A percentile compares a stretch with the other conserved stretches of the same genome.
Evolutionary conservation across 2,888 invertebrate genomes (phyloP).

Genomic region (Scaeva pyrastri): DNA sequence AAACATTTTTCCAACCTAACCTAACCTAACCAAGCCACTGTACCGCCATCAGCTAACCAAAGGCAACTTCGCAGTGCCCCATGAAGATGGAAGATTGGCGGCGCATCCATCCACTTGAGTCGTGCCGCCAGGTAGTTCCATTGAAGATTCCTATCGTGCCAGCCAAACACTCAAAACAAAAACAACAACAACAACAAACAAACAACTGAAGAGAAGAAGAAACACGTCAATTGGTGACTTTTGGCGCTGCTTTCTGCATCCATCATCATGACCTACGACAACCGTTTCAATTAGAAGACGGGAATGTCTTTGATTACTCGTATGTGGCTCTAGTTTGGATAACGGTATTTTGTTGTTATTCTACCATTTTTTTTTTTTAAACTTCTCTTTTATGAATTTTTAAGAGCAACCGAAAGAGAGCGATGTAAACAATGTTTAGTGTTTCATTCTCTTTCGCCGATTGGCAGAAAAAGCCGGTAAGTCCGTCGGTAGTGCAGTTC

Average conservation of each 20-base stretch:
- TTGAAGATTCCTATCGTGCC: slow-evolving; percentile 63
- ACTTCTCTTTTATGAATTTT: slow-evolving; percentile 3
- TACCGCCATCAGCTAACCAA: no score
- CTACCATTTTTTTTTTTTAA: background rate
- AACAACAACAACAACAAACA: slow-evolving; percentile 27
- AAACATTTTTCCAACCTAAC: slow-evolving; percentile 33
- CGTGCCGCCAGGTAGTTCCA: slow-evolving; percentile 59
- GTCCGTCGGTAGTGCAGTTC: slow-evolving; percentile 52
- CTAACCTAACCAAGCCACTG: background rate
- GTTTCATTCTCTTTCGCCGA: background rate
- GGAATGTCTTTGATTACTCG: slow-evolving; percentile 28
- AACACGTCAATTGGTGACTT: slow-evolving; percentile 63
- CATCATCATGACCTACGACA: slow-evolving; percentile 73
- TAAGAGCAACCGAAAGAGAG: slow-evolving; percentile 11
- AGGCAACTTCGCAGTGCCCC: background rate
- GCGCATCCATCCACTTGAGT: slow-evolving; percentile 36
- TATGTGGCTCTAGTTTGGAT: slow-evolving; percentile 34
- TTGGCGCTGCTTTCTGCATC: slow-evolving; percentile 57
- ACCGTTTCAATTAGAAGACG: slow-evolving; percentile 58
- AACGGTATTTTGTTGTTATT: slow-evolving; percentile 3
- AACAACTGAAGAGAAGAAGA: no score
- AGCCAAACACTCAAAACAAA: slow-evolving; percentile 18
- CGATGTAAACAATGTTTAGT: slow-evolving; percentile 43
- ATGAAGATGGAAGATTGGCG: slow-evolving; percentile 45
- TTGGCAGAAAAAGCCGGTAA: slow-evolving; percentile 44